Evolutionary conservation across 2,113 vertebrate species (phyloP).

Genomic region (Silurus asotus): DNA sequence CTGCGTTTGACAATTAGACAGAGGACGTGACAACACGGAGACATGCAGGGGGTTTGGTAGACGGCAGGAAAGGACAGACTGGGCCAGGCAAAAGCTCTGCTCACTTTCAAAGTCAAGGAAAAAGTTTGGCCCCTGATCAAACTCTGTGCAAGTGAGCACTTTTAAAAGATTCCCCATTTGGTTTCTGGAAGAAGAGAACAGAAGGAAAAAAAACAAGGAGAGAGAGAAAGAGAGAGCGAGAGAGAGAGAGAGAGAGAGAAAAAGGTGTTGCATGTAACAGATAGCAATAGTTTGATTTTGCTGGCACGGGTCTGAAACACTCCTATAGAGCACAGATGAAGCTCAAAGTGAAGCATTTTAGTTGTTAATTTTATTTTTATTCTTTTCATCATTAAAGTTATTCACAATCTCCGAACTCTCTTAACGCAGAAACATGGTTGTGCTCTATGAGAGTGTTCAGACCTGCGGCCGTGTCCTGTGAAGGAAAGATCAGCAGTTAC

Average conservation of each 20-base stretch:
- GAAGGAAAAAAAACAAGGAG: not conserved
- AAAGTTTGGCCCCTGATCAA: slow-evolving; percentile 93
- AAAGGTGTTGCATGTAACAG: slow-evolving; percentile 38
- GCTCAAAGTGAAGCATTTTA: too few relatives aligned
- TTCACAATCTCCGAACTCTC: too few relatives aligned
- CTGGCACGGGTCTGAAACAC: slow-evolving; percentile 2
- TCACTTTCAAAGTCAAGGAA: slow-evolving; percentile 97
- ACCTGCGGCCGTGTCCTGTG: slow-evolving; percentile 56
- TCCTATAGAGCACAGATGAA: not conserved
- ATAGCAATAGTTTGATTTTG: slow-evolving; percentile 9
- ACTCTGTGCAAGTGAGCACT: slow-evolving; percentile 88
- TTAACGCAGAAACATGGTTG: not conserved
- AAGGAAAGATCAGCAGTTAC: slow-evolving; percentile 58
- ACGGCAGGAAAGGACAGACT: slow-evolving; percentile 45
- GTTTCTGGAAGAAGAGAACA: slow-evolving; percentile 82
- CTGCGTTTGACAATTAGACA: slow-evolving; percentile 3
- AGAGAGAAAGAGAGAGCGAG: slow-evolving; percentile 55
- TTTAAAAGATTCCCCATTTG: slow-evolving; percentile 90
- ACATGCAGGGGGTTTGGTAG: slow-evolving; percentile 62
- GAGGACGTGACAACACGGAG: slow-evolving; percentile 11
- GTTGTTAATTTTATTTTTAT: too few relatives aligned
- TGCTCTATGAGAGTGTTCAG: slow-evolving; percentile 19
- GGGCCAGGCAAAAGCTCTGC: slow-evolving; percentile 77
- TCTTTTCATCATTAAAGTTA: not conserved
- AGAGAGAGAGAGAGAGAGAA: slow-evolving; percentile 53